Conservation (phyloP, 2,113 vertebrate species). For the Tragelaphus strepsiceros region DNA sequence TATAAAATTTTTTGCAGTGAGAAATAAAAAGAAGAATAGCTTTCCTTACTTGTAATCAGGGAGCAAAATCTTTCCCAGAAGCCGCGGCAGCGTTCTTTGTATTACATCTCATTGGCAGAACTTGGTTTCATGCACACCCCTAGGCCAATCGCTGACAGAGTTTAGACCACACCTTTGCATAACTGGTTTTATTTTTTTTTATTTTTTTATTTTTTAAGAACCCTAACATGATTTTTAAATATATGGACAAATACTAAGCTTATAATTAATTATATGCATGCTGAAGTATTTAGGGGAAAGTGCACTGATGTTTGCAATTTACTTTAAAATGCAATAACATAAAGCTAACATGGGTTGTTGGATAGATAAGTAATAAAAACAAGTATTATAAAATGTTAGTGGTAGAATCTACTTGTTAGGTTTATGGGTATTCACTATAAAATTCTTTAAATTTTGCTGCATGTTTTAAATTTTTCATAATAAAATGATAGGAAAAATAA, state of each 20-base stretch:
- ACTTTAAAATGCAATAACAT: slow-evolving; percentile 5
- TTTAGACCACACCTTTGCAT: not conserved
- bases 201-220: no score
- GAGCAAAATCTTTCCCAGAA: not conserved
- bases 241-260: slow-evolving; percentile 1
- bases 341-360: not conserved
- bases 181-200: no score
- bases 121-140: not conserved
- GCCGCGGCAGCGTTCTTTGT: not conserved
- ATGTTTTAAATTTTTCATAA: slow-evolving; percentile 26
- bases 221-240: not conserved
- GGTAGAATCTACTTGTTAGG: not conserved
- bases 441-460: not conserved
- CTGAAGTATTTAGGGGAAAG: not conserved
- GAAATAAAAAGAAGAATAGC: not conserved
- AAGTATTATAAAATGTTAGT: slow-evolving; percentile 10
- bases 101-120: not conserved
- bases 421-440: not conserved
- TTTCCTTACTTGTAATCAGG: not conserved
- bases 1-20: not conserved
- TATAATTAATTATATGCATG: not conserved
- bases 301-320: not conserved
- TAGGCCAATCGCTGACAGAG: not conserved
- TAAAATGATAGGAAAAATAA: not conserved
- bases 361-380: not conserved